Conservation (phyloP, 2,888 invertebrate species). For the Eilema depressum region DNA sequence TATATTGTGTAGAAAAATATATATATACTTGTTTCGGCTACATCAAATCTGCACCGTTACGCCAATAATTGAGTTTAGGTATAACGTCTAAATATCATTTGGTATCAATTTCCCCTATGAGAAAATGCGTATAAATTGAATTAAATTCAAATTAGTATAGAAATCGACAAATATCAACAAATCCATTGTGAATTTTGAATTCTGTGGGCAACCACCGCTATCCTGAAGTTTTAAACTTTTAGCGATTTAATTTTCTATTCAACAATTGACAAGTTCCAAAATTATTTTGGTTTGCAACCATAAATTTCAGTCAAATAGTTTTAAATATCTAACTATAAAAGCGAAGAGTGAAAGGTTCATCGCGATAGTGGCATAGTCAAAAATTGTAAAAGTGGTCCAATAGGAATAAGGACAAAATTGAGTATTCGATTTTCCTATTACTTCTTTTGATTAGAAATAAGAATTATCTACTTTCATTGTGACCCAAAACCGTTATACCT, state of each 20-base stretch:
- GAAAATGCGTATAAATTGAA: not conserved
- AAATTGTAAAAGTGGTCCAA: not conserved
- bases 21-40: not conserved
- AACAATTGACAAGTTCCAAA: not conserved
- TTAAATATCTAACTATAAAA: too few species aligned
- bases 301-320: not conserved
- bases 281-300: too few species aligned
- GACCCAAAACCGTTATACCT: not conserved
- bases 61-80: not conserved
- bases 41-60: not conserved
- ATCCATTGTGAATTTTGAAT: too few species aligned
- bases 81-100: not conserved
- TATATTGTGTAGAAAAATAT: not conserved
- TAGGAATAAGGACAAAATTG: not conserved
- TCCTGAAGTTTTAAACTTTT: too few species aligned
- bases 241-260: not conserved
- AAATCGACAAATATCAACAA: not conserved
- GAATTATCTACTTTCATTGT: not conserved
- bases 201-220: too few species aligned
- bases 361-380: not conserved
- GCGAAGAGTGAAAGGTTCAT: not conserved
- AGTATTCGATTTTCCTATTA: not conserved
- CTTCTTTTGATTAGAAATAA: not conserved
- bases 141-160: not conserved
- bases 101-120: not conserved